A percentile compares a stretch with the other conserved stretches of the same genome.
phyloP scores from a whole-genome alignment of 1,140 invertebrate species.

The Brachionus plicatilis region DNA sequence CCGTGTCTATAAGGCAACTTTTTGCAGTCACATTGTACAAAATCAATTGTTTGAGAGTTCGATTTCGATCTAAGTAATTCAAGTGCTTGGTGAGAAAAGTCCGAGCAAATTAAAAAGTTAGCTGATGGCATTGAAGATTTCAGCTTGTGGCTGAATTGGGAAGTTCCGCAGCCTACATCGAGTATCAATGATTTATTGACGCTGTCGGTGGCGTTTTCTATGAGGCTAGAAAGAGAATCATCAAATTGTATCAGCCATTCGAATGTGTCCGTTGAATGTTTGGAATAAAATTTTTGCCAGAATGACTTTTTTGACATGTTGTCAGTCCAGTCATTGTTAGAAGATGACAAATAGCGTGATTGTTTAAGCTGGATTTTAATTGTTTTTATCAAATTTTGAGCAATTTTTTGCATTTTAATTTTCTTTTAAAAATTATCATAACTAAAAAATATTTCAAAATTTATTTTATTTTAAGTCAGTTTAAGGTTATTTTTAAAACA shows the following conservation, averaged over 20 bases:
- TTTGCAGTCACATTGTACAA: conserved; percentile 41
- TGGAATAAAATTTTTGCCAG: conserved; percentile 25
- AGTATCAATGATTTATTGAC: not conserved
- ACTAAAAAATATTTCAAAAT: not conserved
- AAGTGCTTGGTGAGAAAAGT: conserved; percentile 35
- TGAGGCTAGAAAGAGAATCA: not conserved
- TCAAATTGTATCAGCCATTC: conserved; percentile 31
- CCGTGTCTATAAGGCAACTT: conserved; percentile 42
- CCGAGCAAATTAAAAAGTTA: not conserved
- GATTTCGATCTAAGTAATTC: not conserved
- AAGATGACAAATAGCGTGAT: not conserved
- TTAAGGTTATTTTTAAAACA: not conserved
- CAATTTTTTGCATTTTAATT: not conserved
- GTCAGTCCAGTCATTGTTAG: not conserved
- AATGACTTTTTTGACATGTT: conserved; percentile 16
- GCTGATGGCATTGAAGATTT: not conserved
- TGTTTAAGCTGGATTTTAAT: not conserved
- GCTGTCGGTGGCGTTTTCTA: not conserved
- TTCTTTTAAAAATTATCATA: not conserved
- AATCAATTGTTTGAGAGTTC: not conserved
- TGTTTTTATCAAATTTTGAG: not conserved
- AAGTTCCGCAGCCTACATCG: conserved; percentile 21
- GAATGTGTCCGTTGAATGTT: not conserved
- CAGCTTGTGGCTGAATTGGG: not conserved
- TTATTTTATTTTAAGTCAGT: not conserved